phyloP scores from a whole-genome alignment of 2,113 vertebrate genomes.

The Pygoscelis adeliae region DNA sequence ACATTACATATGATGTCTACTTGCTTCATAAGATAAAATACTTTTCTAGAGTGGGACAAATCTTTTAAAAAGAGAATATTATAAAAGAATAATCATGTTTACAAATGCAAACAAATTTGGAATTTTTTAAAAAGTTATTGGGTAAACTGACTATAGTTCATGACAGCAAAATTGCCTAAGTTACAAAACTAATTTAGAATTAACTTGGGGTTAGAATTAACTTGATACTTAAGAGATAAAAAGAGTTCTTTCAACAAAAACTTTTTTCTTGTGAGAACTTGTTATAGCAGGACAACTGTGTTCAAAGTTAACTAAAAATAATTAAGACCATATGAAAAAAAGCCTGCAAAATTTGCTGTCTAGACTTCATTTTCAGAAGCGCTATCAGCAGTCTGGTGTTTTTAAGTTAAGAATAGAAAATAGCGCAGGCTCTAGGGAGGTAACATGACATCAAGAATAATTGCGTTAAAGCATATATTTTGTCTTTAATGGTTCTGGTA shows the following conservation, averaged over 20 bases:
- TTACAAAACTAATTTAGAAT: background rate
- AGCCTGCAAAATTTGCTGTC: background rate
- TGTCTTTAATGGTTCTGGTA: background rate
- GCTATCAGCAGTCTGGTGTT: background rate
- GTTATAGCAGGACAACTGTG: background rate
- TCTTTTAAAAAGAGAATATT: background rate
- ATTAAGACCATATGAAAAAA: background rate
- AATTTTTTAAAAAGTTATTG: background rate
- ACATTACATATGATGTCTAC: background rate
- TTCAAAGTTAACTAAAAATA: background rate
- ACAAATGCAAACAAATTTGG: background rate
- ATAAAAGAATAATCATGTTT: background rate
- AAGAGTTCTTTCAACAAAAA: background rate
- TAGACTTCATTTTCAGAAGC: background rate
- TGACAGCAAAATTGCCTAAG: background rate
- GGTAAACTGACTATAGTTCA: background rate
- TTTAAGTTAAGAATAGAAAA: background rate
- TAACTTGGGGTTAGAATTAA: background rate
- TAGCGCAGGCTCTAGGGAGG: background rate
- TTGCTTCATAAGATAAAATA: background rate
- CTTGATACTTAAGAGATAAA: background rate
- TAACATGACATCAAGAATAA: background rate
- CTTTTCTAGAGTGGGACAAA: background rate
- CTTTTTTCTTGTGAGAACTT: background rate
- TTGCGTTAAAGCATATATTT: background rate